These are phyloP conservation scores for Cottoperca gobio DNA, from an alignment of 2,797 vertebrate species.

Conservation along the genomic window DNA sequence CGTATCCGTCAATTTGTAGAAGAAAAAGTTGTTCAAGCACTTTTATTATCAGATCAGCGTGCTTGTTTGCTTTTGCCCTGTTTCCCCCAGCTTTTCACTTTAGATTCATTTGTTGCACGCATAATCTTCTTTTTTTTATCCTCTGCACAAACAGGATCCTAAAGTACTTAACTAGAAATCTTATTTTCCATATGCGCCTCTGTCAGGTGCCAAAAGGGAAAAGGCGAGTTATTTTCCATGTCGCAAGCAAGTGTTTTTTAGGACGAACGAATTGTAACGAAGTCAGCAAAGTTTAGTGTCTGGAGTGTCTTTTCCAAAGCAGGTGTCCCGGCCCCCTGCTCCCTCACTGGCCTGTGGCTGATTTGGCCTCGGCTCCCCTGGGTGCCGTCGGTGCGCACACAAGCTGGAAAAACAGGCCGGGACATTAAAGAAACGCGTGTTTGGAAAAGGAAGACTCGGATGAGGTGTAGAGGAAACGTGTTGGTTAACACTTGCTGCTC, in stretches of 20 bases:
- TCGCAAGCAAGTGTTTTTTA: slow-evolving; percentile 80
- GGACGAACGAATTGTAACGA: slow-evolving; percentile 78
- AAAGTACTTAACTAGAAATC: slow-evolving; percentile 78
- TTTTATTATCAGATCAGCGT: slow-evolving; percentile 1
- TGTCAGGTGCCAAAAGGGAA: slow-evolving; percentile 79
- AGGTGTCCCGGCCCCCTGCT: slow-evolving; percentile 81
- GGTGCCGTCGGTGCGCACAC: slow-evolving; percentile 86
- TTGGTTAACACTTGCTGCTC: slow-evolving; percentile 94
- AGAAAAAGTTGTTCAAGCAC: not conserved
- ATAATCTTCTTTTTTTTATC: slow-evolving; percentile 55
- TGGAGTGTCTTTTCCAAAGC: slow-evolving; percentile 86
- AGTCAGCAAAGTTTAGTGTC: slow-evolving; percentile 81
- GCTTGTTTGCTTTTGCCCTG: not conserved
- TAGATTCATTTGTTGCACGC: slow-evolving; percentile 42
- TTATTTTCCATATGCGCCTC: slow-evolving; percentile 77
- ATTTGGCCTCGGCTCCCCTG: slow-evolving; percentile 81
- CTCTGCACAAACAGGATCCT: slow-evolving; percentile 74
- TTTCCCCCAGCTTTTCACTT: slow-evolving; percentile 5
- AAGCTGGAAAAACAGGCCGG: slow-evolving; percentile 95
- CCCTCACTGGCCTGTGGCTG: slow-evolving; percentile 69
- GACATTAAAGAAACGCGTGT: slow-evolving; percentile 94
- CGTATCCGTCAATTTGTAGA: not conserved
- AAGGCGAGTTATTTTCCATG: slow-evolving; percentile 82
- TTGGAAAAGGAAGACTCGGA: slow-evolving; percentile 96
- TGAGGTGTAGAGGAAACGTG: slow-evolving; percentile 95